Percentiles rank a stretch among this genome's conserved stretches.
Evolutionary conservation across 2,113 vertebrate genomes (phyloP).

Genomic region (Vicugna pacos): DNA sequence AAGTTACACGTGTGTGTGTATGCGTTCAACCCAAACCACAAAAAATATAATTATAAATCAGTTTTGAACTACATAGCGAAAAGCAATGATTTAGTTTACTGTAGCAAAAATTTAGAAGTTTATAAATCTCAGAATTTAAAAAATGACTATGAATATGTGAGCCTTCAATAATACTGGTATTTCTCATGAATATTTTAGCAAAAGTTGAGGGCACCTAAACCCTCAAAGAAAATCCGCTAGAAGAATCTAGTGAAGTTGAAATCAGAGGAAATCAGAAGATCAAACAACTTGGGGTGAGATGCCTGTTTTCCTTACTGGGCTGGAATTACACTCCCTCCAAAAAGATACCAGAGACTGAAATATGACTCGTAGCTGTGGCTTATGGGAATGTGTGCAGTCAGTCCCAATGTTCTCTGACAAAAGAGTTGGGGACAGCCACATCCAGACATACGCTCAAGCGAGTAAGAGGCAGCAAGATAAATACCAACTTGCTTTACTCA

Average conservation of each 20-base stretch:
- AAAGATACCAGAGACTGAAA: neutral
- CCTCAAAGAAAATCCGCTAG: neutral
- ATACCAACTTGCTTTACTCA: neutral
- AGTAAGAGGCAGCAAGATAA: neutral
- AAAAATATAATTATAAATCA: neutral
- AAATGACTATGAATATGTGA: neutral
- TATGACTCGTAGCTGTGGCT: neutral
- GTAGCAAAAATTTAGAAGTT: conserved; percentile 20
- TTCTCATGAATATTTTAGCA: neutral
- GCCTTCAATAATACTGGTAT: neutral
- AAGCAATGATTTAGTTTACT: neutral
- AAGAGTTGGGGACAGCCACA: neutral
- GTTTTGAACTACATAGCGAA: neutral
- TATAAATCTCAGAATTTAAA: neutral
- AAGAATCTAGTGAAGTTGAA: neutral
- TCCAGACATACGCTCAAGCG: neutral
- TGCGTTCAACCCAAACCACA: neutral
- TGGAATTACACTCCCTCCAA: neutral
- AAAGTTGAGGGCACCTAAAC: neutral
- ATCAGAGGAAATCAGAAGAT: neutral
- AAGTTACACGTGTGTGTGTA: neutral
- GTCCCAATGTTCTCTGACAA: neutral
- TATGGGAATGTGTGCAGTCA: neutral
- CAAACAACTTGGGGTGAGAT: neutral
- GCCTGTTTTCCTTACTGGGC: neutral